These are phyloP conservation scores for Drosophila pseudoobscura DNA, from an alignment of 1,140 invertebrate species.

Conservation along the genomic window DNA sequence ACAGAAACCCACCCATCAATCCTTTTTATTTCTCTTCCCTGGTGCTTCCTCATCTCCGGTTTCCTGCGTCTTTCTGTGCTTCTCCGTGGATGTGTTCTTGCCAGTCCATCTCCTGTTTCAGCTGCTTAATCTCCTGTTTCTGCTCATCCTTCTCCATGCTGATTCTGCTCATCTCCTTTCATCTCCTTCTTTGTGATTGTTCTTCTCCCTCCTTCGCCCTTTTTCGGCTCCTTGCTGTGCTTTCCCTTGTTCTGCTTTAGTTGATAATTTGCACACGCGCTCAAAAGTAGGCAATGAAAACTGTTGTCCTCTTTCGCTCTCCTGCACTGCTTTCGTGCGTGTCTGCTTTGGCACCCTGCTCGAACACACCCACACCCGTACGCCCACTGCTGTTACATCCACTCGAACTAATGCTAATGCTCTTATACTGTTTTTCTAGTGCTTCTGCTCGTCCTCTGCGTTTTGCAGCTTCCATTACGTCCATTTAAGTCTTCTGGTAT, in stretches of 20 bases:
- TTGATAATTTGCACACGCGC: conserved; percentile 53
- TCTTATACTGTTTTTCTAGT: too few relatives aligned
- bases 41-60: too few relatives aligned
- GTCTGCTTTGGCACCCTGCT: too few relatives aligned
- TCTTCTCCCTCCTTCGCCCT: background rate
- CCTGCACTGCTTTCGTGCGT: background rate
- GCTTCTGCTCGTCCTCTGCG: too few relatives aligned
- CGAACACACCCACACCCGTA: too few relatives aligned
- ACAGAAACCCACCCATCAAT: conserved; percentile 14
- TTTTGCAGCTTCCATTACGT: too few relatives aligned
- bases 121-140: background rate
- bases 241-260: background rate
- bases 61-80: too few relatives aligned
- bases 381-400: too few relatives aligned
- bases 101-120: background rate
- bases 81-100: too few relatives aligned
- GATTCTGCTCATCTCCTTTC: conserved; percentile 1
- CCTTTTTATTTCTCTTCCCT: conserved; percentile 3
- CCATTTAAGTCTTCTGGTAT: too few relatives aligned
- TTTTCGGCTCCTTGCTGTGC: conserved; percentile 2
- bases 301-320: conserved; percentile 33
- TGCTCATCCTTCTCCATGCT: background rate
- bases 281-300: conserved; percentile 73
- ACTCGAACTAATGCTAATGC: too few relatives aligned
- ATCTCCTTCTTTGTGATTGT: too few relatives aligned